Conservation (phyloP, 2,888 invertebrate species). For the Amiota communis region DNA sequence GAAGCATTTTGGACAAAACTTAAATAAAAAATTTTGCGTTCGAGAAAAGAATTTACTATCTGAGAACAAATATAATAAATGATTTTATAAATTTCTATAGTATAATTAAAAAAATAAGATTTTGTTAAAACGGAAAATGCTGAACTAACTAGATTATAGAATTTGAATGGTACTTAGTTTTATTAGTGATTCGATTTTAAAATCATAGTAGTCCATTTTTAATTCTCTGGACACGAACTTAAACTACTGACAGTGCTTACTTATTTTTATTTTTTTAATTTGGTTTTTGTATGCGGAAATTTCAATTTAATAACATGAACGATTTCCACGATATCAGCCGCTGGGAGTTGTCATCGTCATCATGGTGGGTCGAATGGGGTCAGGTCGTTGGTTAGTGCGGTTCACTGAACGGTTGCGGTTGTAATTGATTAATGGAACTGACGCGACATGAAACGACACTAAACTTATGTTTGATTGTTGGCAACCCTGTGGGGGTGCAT, state of each 20-base stretch:
- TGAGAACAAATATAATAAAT: too few relatives aligned
- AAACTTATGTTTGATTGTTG: conserved; percentile 57
- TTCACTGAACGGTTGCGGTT: conserved; percentile 34
- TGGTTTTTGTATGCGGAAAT: neutral
- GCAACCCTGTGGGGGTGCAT: conserved; percentile 38
- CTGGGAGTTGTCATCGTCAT: conserved; percentile 4
- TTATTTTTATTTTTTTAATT: conserved; percentile 13
- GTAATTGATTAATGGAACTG: conserved; percentile 70
- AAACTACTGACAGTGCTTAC: too few relatives aligned
- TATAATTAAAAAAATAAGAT: too few relatives aligned
- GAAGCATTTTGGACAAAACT: conserved; percentile 9
- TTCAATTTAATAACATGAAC: conserved; percentile 40
- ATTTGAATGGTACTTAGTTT: too few relatives aligned
- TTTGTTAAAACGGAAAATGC: too few relatives aligned
- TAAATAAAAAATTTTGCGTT: too few relatives aligned
- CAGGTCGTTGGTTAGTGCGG: conserved; percentile 28
- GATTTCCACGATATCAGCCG: conserved; percentile 31
- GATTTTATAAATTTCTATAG: too few relatives aligned
- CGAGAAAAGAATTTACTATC: too few relatives aligned
- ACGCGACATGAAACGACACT: conserved; percentile 45
- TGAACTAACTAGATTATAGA: too few relatives aligned
- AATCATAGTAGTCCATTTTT: too few relatives aligned
- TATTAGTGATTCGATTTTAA: too few relatives aligned
- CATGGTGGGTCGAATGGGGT: neutral
- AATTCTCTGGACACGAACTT: too few relatives aligned